phyloP scores from a whole-genome alignment of 2,888 invertebrate species.

The Metopia argyrocephala region DNA sequence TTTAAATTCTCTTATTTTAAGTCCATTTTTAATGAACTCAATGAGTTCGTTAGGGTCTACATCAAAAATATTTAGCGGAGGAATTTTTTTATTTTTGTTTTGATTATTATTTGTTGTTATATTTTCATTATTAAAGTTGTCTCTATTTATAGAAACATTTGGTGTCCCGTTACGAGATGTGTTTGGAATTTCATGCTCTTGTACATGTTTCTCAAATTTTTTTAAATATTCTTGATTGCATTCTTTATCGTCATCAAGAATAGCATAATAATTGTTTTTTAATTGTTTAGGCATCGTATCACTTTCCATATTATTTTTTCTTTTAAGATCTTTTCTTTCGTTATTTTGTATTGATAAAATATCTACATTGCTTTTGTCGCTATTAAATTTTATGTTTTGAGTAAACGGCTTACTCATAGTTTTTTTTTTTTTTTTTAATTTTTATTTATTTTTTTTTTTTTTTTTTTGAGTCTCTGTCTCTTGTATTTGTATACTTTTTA shows the following conservation, averaged over 20 bases:
- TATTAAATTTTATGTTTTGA: background rate
- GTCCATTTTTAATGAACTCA: conserved; percentile 5
- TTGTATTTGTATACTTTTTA: no score
- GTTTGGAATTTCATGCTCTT: background rate
- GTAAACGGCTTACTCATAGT: background rate
- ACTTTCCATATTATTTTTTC: background rate
- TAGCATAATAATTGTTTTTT: conserved; percentile 8
- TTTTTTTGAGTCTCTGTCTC: no score
- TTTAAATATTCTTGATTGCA: background rate
- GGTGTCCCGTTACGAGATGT: background rate
- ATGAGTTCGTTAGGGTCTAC: conserved; percentile 7
- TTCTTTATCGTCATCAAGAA: background rate
- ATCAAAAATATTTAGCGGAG: conserved; percentile 18
- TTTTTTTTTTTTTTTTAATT: no score
- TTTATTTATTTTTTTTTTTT: no score
- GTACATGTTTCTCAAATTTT: conserved; percentile 9
- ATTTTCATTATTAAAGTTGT: background rate
- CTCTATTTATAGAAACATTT: no score
- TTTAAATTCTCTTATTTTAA: background rate
- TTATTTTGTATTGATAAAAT: no score
- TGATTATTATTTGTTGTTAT: background rate
- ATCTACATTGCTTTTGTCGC: background rate
- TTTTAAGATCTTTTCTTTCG: conserved; percentile 7
- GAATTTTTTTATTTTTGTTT: conserved; percentile 26
- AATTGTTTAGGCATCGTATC: background rate